phyloP scores from a whole-genome alignment of 2,113 vertebrate genomes.

The Hypocryptadius cinnamomeus region DNA sequence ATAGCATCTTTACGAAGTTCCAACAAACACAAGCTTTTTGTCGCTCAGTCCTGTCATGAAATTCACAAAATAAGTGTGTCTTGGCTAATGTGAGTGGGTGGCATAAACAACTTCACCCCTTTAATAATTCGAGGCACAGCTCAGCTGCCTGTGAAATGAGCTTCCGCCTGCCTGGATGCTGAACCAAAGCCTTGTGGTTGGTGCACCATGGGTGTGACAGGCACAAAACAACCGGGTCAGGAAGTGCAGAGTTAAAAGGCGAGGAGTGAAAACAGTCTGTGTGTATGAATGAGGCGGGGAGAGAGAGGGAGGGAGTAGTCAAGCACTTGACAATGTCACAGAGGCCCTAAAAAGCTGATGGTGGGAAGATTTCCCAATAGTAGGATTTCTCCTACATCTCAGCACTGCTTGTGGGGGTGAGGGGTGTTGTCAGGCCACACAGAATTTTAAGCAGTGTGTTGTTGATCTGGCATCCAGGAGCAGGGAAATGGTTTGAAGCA shows the following conservation, averaged over 20 bases:
- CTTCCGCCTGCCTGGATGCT: constrained; percentile 3
- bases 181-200: constrained; percentile 16
- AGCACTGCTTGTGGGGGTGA: neutral
- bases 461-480: neutral
- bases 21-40: neutral
- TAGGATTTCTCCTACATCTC: neutral
- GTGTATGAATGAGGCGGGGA: neutral
- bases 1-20: neutral
- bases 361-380: neutral
- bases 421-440: neutral
- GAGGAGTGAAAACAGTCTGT: neutral
- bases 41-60: neutral
- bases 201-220: neutral
- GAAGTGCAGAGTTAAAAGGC: constrained; percentile 14
- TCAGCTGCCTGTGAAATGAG: neutral
- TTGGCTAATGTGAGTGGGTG: neutral
- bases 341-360: neutral
- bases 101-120: neutral
- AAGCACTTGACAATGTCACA: neutral
- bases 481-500: neutral
- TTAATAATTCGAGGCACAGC: constrained; percentile 27
- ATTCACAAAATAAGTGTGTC: neutral
- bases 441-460: neutral
- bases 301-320: neutral
- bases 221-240: neutral